Evolutionary conservation across 2,113 vertebrate species (phyloP).

Genomic region (Peromyscus polionotus): DNA sequence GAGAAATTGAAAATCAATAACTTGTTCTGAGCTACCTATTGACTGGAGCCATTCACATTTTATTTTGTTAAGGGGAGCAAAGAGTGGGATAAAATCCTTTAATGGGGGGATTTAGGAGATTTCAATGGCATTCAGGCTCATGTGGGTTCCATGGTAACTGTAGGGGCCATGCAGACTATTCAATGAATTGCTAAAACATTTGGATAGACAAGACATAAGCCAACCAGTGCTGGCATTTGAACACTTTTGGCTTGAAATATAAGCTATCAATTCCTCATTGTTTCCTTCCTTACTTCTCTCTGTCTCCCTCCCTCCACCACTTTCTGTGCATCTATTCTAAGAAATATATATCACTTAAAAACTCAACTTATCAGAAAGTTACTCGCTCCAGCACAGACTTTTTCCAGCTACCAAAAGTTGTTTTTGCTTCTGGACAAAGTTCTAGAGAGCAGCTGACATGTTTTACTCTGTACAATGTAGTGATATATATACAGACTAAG

Average conservation of each 20-base stretch:
- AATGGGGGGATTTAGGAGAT: slow-evolving; percentile 65
- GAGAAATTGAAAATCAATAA: slow-evolving; percentile 69
- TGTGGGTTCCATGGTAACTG: slow-evolving; percentile 65
- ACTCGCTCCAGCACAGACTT: not conserved
- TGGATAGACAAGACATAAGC: slow-evolving; percentile 59
- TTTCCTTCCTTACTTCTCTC: not conserved
- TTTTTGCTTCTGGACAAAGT: slow-evolving; percentile 21
- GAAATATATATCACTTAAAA: not conserved
- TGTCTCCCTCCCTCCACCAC: no score
- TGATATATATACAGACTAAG: not conserved
- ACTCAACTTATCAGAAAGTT: not conserved
- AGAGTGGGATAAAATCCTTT: slow-evolving; percentile 46
- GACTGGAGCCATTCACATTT: slow-evolving; percentile 59
- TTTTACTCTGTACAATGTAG: not conserved
- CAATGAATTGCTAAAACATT: slow-evolving; percentile 65
- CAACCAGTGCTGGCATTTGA: slow-evolving; percentile 49
- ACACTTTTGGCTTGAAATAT: slow-evolving; percentile 41
- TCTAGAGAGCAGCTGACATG: not conserved
- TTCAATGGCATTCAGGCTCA: slow-evolving; percentile 61
- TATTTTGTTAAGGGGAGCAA: slow-evolving; percentile 57
- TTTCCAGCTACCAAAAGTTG: not conserved
- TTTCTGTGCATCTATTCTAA: not conserved
- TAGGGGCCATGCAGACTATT: slow-evolving; percentile 41
- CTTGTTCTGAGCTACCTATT: slow-evolving; percentile 46
- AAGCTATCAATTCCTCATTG: not conserved